Evolutionary conservation across 1,140 invertebrate species (phyloP).

Genomic region (Theocolax elegans): DNA sequence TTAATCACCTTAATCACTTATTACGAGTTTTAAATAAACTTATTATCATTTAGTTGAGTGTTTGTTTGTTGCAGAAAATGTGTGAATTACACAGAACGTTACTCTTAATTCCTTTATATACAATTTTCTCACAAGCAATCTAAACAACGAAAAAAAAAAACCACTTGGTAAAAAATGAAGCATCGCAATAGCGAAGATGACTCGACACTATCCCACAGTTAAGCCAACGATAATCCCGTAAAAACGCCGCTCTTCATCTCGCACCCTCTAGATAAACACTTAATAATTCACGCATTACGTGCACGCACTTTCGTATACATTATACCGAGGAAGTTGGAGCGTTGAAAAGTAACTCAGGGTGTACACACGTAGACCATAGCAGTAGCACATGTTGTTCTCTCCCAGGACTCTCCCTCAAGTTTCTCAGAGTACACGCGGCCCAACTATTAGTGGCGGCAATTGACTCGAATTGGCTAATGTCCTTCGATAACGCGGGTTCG

Average conservation of each 20-base stretch:
- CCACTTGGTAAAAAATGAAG: no score
- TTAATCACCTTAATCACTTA: no score
- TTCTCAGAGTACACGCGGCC: conserved; percentile 16
- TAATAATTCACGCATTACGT: background rate
- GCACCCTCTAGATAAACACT: conserved; percentile 15
- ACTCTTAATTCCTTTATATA: no score
- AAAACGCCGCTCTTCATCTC: background rate
- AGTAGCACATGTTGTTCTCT: conserved; percentile 17
- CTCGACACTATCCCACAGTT: background rate
- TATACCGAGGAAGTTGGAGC: background rate
- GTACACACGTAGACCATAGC: background rate
- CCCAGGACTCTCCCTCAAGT: conserved; percentile 7
- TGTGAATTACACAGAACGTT: no score
- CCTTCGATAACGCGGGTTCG: no score
- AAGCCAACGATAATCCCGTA: background rate
- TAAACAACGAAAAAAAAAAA: no score
- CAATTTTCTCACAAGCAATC: no score
- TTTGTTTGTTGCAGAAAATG: no score
- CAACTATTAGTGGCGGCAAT: no score
- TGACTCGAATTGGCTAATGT: no score
- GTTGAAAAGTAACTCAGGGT: background rate
- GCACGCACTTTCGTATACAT: background rate
- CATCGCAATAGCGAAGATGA: conserved; percentile 3
- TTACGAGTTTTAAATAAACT: no score
- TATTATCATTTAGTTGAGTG: no score